Evolutionary conservation across 2,888 invertebrate genomes (phyloP).

Genomic region (Sphaerophoria rueppellii): DNA sequence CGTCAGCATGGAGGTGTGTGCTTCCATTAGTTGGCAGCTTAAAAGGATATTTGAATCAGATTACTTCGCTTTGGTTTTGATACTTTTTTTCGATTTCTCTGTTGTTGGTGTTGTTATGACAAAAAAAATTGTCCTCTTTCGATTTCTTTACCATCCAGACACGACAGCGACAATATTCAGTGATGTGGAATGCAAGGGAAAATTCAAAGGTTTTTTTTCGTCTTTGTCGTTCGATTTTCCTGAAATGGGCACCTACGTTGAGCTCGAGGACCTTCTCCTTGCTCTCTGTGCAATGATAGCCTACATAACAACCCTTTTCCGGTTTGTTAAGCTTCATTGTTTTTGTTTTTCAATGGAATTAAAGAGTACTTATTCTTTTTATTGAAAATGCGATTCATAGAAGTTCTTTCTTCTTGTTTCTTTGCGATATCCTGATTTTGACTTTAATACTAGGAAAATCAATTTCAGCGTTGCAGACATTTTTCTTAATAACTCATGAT

Average conservation of each 20-base stretch:
- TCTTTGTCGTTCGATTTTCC: slow-evolving; percentile 6
- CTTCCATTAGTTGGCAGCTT: slow-evolving; percentile 56
- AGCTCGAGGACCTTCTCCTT: neutral
- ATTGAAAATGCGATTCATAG: neutral
- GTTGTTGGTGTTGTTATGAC: neutral
- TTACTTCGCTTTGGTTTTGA: slow-evolving; percentile 20
- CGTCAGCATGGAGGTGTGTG: slow-evolving; percentile 56
- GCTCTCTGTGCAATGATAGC: slow-evolving; percentile 44
- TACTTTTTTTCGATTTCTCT: neutral
- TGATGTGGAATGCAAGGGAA: slow-evolving; percentile 59
- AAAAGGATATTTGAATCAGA: slow-evolving; percentile 47
- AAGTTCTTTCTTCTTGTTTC: neutral
- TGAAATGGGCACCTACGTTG: neutral
- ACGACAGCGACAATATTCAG: slow-evolving; percentile 16
- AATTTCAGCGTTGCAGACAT: no score
- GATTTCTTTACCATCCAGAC: slow-evolving; percentile 22
- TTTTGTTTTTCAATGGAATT: slow-evolving; percentile 20
- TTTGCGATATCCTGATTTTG: neutral
- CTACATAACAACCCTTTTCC: slow-evolving; percentile 65
- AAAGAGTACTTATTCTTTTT: neutral
- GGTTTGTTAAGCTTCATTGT: slow-evolving; percentile 59
- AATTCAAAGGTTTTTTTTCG: slow-evolving; percentile 39
- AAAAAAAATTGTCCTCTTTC: slow-evolving; percentile 19
- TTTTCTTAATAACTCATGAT: no score
- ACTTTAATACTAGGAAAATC: no score